Evolutionary conservation across 30 jellyfish, hydroid and myxozoan genomes (phyloP), one percentile per base, ranked within the genome.

Genomic region (Mastigias papua): DNA sequence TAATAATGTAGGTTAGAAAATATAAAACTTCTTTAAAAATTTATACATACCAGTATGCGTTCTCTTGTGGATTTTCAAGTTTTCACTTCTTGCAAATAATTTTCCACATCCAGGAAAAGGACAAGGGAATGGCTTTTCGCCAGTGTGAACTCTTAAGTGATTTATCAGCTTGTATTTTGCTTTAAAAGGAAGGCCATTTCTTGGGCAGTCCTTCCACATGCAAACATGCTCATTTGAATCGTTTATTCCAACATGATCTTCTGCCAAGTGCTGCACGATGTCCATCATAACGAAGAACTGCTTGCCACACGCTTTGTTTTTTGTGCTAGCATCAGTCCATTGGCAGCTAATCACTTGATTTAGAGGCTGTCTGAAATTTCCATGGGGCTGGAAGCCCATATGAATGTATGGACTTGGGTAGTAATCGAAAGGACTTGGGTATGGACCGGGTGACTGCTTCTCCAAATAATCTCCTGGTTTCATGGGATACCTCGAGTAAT

Each of bases 71-170:
- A 96, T 96, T 72, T 96, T 96, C 49, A 96, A 79, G 82, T 96
- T 96, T 84, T 96, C 99, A 80, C 98, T 91, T 83, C 99, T 63
- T 69, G 99, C 99, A 72, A 96, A 96, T 69, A 96, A 74, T 51
- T 96, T 96, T 25, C 99, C 99, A 77, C 99, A 96, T 7, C 99
- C 99, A 17, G 99, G 99, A 71, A 96, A 96, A 21, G 99, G 99
- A 48, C 99, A 96, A 7, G 99, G 99, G 72, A 96, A 96, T 20
- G 99, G 99, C 37, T 96, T 96, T 66, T 96, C 99, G 3, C 99
- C 99, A 4, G 99, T 96, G 64, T 96, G 99, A 10, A 96, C 99
- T 26, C 99, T 35, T 42, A 96, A 64, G 48, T 96, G 99, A 54
- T 96, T 96, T 26, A 96, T 91, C 86, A 96, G 82, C 51, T 96